These are phyloP conservation scores for Mustela lutreola DNA, from an alignment of 2,113 vertebrate genomes.

Conservation along the genomic window DNA sequence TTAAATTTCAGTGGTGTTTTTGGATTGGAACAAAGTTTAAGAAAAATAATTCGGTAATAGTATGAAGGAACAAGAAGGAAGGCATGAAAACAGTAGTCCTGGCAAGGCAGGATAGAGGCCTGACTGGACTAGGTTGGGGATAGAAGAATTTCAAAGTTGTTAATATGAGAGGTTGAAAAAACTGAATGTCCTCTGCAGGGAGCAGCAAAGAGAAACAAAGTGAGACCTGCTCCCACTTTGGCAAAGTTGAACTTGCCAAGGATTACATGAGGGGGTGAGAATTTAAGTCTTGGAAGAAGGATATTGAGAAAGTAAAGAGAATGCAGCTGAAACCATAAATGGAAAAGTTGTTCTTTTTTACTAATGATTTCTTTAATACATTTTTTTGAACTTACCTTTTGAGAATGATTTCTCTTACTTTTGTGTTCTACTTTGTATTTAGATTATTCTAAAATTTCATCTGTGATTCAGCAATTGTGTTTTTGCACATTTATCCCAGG, in stretches of 20 bases:
- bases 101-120: not conserved
- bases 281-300: not conserved
- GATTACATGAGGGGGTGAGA: not conserved
- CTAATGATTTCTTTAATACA: conserved; percentile 20
- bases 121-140: not conserved
- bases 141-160: not conserved
- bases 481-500: conserved; percentile 22
- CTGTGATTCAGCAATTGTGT: not conserved
- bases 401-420: conserved; percentile 24
- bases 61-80: not conserved
- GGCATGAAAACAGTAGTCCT: not conserved
- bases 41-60: not conserved
- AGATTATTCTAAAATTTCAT: conserved; percentile 30
- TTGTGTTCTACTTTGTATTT: conserved; percentile 51
- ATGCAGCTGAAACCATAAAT: not conserved
- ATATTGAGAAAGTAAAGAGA: not conserved
- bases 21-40: not conserved
- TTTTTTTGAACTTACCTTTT: conserved; percentile 47
- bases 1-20: not conserved
- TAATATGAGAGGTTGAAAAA: not conserved
- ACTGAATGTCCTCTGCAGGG: conserved; percentile 3
- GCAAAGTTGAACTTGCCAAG: not conserved
- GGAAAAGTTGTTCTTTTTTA: not conserved
- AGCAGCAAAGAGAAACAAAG: conserved; percentile 4
- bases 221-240: not conserved